phyloP scores from a whole-genome alignment of 2,113 vertebrate genomes.

The Sceloporus undulatus region DNA sequence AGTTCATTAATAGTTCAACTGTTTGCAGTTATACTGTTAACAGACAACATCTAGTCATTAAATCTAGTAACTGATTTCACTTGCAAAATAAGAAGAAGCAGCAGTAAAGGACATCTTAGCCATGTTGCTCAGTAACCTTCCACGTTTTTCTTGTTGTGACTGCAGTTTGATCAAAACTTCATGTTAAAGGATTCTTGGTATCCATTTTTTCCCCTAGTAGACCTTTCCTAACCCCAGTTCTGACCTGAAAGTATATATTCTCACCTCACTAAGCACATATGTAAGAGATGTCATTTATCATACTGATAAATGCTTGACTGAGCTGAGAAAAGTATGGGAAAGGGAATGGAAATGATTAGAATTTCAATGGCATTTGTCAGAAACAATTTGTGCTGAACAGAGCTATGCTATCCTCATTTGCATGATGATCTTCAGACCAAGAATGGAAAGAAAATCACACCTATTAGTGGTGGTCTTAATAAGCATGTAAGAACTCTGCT shows the following conservation, averaged over 20 bases:
- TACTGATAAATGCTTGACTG: neutral
- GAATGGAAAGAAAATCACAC: too few relatives aligned
- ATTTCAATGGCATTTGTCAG: too few relatives aligned
- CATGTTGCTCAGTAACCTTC: conserved; percentile 39
- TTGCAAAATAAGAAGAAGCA: conserved; percentile 19
- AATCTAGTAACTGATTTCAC: neutral
- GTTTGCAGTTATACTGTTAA: neutral
- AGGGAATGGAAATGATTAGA: conserved; percentile 11
- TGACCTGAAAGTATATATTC: conserved; percentile 19
- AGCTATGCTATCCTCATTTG: too few relatives aligned
- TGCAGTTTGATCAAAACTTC: conserved; percentile 22
- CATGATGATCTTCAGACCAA: too few relatives aligned
- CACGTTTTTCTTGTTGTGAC: conserved; percentile 41
- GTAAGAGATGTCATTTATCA: neutral
- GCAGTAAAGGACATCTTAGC: conserved; percentile 38
- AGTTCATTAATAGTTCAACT: too few relatives aligned
- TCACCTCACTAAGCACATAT: neutral
- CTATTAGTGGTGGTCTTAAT: too few relatives aligned
- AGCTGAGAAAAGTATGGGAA: conserved; percentile 14
- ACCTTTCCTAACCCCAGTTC: conserved; percentile 7
- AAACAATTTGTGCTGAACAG: too few relatives aligned
- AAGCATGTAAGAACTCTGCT: neutral
- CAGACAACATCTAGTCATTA: neutral
- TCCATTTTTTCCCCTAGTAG: neutral
- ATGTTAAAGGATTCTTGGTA: conserved; percentile 28